Evolutionary conservation across 1,140 invertebrate species (phyloP), one percentile per base, ranked within the genome.

Genomic region (Aradophagus sp.): DNA sequence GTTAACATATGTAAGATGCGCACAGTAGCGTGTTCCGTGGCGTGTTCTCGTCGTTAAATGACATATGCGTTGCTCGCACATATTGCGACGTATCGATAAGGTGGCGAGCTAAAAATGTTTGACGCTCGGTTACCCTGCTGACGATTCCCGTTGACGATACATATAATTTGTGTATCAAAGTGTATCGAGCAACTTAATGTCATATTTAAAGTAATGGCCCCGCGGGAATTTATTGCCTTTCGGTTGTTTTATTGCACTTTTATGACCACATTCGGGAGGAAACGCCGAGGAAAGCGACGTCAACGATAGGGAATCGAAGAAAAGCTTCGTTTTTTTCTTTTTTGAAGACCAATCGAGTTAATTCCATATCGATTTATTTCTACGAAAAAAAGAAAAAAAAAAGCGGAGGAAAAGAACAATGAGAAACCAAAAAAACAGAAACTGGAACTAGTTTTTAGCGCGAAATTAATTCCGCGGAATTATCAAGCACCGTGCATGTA

Each of bases 1-100:
- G n/a, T n/a, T n/a, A n/a, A 53, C 47, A 63, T 63, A 63, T 63
- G 39, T 63, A 63, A 63, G 48, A 47, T 32, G 34, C 41, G 11
- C 17, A 27, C 31, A 23, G 41, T 41, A 41, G 41, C 42, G 4
- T 65, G 61, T 53, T 48, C 48, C 26, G 32, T 36, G 58, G 29
- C 15, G 16, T 47, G 59, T 65, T 39, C 16, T 38, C 19, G 48
- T 48, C 42, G 13, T 66, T 66, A 66, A 56, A 41, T 56, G 52
- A 66, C 62, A 56, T 66, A 66, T 66, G 62, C 26, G 15, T 31
- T 7, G 31, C 31, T 47, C 4, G 8, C 34, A 23, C 59, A 63
- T 45, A 63, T 52, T 63, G 17, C 39, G 20, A 4, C 27, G 23
- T 47, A 55, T 65, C 50, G 39, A 53, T 47, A 39, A 15, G 16